Base-by-base conservation (phyloP, 2,113 vertebrate species). In the Meriones unguiculatus region DNA sequence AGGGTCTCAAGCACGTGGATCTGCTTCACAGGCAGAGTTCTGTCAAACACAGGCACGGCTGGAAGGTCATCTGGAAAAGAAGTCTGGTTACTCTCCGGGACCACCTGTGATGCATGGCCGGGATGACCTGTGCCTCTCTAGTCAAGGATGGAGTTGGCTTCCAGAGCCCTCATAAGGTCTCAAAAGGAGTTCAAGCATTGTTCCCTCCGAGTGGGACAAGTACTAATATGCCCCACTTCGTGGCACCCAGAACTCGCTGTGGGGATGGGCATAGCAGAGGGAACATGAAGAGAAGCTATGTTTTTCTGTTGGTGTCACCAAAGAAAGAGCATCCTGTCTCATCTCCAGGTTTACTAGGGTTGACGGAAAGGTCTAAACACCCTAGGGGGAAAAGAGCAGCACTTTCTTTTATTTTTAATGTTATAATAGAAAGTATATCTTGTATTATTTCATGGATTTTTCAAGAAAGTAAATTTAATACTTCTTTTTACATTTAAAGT, bases 1-100 rank as follows among this genome's bases (percentile, higher is more conserved):
- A 99, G 99, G 82, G 98, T 97, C 98, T 99, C 99, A 0, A 99
- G 98, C 90, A 99, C 98, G 35, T 99, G 99, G 98, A 99, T 99
- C 98, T 99, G 99, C 97, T 99, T 99, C 97, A 99, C 98, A 5
- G 98, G 98, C 97, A 99, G 98, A 69, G 99, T 99, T 98, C 98
- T 99, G 98, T 99, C 99, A 69, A 99, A 99, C 94, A 99, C 99
- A 20, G 99, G 99, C 96, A 99, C 98, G 0, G 99, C 98, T 0
- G 99, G 96, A 57, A 99, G 99, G 59, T 98, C 98, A 73, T 99
- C 99, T 99, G 95, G 89, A 98, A 98, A 96, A 87, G 72, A 98
- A 57, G 84, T 20, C n/a, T 90, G 17, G 75, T 96, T 0, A 52
- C 4, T 22, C n/a, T 1, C 0, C 38, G 24, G 80, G 25, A 57